Base-by-base conservation (phyloP, 2,113 vertebrate species). In the Heterochromis multidens region DNA sequence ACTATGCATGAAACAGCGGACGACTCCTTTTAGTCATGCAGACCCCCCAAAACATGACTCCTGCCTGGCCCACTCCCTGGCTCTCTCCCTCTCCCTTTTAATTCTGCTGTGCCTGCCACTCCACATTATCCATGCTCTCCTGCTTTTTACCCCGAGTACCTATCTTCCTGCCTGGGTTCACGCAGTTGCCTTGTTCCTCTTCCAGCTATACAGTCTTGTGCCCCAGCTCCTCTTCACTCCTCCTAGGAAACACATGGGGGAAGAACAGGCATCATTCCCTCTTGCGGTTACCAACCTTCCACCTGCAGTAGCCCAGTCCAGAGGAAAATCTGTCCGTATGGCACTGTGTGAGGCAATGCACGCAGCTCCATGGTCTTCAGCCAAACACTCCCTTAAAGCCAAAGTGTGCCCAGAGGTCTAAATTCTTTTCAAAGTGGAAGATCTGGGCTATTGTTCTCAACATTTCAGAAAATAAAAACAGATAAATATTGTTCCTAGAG, bases 191-290 rank as follows among this genome's bases (percentile, higher is more conserved):
- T 63, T 81, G 19, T 57, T 96, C 78, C 93, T 97, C 14, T 96
- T 93, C 60, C 96, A 97, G 79, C 54, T 93, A n/a, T 97, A 97
- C 67, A 87, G 93, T 23, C 88, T 97, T 4, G 94, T 96, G 29
- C 96, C 96, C 17, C 96, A 93, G 9, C 84, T 97, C 31, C 94
- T 97, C 56, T 96, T 96, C 65, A 95, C 94, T 37, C 87, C 91
- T 59, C 87, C 91, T 7, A 85, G 86, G 59, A 94, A 90, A 80
- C 85, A 83, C 33, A 83, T 37, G 8, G 76, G 33, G 7, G 86
- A 82, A 4, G 78, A 87, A 21, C 81, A 4, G 27, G 56, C 83
- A 4, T 80, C 91, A 7, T 91, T 92, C 52, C 65, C 93, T 67
- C 76, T 86, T 1, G 84, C 89, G 21, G 46, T 77, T 23, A 79